Evolutionary conservation across 2,113 vertebrate species (phyloP).

Genomic region (Sarotherodon lohbergeri): DNA sequence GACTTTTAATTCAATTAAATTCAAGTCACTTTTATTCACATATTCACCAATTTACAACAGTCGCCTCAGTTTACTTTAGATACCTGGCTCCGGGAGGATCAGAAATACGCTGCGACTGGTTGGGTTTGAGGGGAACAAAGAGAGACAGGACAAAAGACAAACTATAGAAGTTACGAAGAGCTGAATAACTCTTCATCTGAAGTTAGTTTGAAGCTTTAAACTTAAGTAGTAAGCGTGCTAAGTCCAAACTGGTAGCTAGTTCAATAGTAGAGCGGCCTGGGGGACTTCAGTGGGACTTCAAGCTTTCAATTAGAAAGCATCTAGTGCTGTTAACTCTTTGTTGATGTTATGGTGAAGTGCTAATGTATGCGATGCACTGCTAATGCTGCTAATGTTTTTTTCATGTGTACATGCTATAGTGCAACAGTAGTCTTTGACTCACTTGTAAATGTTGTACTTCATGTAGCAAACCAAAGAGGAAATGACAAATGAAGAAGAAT

Average conservation of each 20-base stretch:
- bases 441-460: neutral
- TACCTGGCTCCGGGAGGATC: neutral
- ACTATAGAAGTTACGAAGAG: neutral
- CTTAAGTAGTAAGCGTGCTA: neutral
- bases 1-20: neutral
- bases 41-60: neutral
- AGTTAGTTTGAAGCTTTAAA: neutral
- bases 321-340: neutral
- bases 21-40: neutral
- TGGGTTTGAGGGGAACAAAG: neutral
- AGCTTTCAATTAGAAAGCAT: neutral
- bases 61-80: neutral
- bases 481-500: neutral
- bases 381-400: neutral
- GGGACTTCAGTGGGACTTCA: neutral
- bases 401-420: neutral
- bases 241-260: neutral
- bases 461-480: neutral
- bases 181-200: neutral
- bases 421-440: neutral
- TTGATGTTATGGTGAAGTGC: neutral
- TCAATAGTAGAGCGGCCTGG: neutral
- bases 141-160: neutral
- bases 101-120: neutral
- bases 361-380: neutral